A percentile compares a stretch with the other conserved stretches of the same genome.
Evolutionary conservation across 1,140 invertebrate species (phyloP).

Genomic region (Drosophila sp.): DNA sequence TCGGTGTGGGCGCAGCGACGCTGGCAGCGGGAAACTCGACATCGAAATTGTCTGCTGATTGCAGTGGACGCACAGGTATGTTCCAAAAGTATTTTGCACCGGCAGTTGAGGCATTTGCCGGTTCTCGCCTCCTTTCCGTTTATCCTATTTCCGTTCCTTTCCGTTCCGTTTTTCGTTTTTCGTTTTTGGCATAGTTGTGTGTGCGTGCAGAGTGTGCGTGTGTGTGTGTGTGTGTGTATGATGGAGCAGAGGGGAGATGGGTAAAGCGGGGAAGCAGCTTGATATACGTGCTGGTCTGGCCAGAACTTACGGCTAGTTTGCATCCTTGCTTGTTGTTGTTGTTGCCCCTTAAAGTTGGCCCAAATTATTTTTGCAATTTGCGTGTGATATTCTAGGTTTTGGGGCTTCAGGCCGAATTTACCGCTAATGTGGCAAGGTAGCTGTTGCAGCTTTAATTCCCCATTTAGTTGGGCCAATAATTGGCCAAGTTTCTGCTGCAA

Average conservation of each 20-base stretch:
- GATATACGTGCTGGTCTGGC: neutral
- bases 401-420: slow-evolving; percentile 27
- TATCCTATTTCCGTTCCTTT: no score
- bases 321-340: slow-evolving; percentile 41
- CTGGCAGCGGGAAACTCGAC: slow-evolving; percentile 44
- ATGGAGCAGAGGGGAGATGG: neutral
- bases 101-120: slow-evolving; percentile 76
- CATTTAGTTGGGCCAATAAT: neutral
- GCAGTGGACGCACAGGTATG: slow-evolving; percentile 84
- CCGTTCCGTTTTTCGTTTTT: slow-evolving; percentile 62
- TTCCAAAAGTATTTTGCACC: slow-evolving; percentile 83
- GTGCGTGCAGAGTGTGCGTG: slow-evolving; percentile 50
- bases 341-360: slow-evolving; percentile 45
- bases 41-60: slow-evolving; percentile 82
- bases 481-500: neutral
- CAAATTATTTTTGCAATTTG: slow-evolving; percentile 61
- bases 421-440: slow-evolving; percentile 31
- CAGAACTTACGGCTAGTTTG: slow-evolving; percentile 46
- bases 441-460: slow-evolving; percentile 22
- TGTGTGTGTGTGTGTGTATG: no score
- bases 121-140: neutral
- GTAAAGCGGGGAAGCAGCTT: neutral
- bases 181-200: slow-evolving; percentile 81
- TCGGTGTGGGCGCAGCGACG: slow-evolving; percentile 12
- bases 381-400: slow-evolving; percentile 73